Base-by-base conservation (phyloP, 2,113 vertebrate species). In the Pseudolaguvia tuberculata region DNA sequence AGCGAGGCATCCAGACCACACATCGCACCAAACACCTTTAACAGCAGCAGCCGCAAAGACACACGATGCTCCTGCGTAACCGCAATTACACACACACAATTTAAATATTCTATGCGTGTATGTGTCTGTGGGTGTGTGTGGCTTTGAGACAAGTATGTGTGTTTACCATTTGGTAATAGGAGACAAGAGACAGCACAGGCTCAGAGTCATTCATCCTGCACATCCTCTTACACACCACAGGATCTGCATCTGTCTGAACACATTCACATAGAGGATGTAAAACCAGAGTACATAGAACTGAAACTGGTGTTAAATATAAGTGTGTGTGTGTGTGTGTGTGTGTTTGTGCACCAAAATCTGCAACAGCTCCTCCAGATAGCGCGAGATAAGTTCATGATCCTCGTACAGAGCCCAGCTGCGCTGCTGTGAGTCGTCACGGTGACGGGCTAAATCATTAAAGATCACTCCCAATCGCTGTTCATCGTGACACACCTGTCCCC, bases 1-100 rank as follows among this genome's bases (percentile, higher is more conserved):
- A 98, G 85, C 0, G 93, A 88, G 2, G 94, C 92, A 0, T 98
- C 96, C 75, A 99, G 84, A 80, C 91, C 93, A 81, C 97, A 99
- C 94, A 98, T 96, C n/a, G 96, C 96, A 2, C 97, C 97, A 0
- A 99, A 98, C 82, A 96, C 96, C 87, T 98, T 98, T 78, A 99
- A 88, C 51, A 99, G 91, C 86, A 98, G 89, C 85, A 98, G 89
- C 18, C 96, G 90, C 74, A 98, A 66, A 0, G 95, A 89, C 12
- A 94, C 93, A 3, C 97, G 91, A 82, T 94, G 93, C 50, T 99
- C 97, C 97, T 99, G 89, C 53, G 80, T 0, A 9, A 72, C 15
- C 2, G 45, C 53, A 79, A 31, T 71, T 2, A 61, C 23, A 51
- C 50, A 73, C 42, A 45, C 65, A 45, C 42, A 55, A 23, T 31